These are phyloP conservation scores for Platycheirus rosarum DNA, from an alignment of 2,888 invertebrate species.

Conservation along the genomic window DNA sequence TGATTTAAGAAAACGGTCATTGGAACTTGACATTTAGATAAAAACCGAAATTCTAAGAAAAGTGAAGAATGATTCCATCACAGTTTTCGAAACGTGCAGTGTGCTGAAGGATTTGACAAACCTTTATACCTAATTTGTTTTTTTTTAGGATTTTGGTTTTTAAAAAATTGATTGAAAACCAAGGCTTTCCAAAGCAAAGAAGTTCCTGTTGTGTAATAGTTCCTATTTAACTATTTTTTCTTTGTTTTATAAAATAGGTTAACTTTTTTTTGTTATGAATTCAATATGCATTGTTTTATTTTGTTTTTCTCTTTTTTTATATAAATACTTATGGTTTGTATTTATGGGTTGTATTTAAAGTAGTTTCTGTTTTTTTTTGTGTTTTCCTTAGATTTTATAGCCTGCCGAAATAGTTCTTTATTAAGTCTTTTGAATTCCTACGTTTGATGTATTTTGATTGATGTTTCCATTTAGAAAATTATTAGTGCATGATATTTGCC, in stretches of 20 bases:
- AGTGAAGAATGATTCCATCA: background rate
- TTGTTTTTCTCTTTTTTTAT: background rate
- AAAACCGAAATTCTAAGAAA: background rate
- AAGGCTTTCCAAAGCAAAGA: too few relatives aligned
- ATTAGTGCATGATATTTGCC: background rate
- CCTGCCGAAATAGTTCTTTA: background rate
- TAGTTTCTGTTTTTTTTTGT: background rate
- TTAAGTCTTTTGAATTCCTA: background rate
- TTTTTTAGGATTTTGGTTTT: too few relatives aligned
- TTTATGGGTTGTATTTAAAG: background rate
- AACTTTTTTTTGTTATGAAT: background rate
- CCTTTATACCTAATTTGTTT: background rate
- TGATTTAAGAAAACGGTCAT: background rate
- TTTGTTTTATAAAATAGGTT: background rate
- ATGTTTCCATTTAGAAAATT: background rate
- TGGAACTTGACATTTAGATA: background rate
- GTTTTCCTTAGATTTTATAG: background rate
- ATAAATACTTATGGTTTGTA: background rate
- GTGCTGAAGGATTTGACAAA: background rate
- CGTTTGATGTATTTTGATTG: background rate
- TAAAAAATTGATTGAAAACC: too few relatives aligned
- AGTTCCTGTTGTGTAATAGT: too few relatives aligned
- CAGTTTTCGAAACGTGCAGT: background rate
- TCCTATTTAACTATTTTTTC: too few relatives aligned
- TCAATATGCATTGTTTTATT: background rate